Percentiles rank a stretch among this genome's conserved stretches.
phyloP scores from a whole-genome alignment of 2,797 vertebrate species.

The Smutsia temminckii region DNA sequence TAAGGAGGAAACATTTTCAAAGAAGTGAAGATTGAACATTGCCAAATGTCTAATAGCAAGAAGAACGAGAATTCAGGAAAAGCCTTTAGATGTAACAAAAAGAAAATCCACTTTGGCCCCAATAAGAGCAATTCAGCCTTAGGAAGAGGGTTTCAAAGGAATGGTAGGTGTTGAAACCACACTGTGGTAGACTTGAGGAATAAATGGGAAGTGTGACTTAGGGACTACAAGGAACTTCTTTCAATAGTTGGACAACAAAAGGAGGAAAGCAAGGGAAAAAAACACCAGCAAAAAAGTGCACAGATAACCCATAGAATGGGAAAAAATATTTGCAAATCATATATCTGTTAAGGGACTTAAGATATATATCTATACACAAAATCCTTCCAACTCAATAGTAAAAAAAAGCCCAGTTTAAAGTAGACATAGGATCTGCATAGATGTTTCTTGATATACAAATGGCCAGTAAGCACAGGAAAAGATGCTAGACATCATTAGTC shows the following conservation, averaged over 20 bases:
- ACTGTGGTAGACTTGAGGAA: neutral
- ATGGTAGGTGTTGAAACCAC: neutral
- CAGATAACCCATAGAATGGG: neutral
- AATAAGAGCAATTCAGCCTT: neutral
- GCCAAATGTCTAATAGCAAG: neutral
- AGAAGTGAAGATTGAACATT: neutral
- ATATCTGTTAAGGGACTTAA: neutral
- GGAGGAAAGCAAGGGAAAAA: neutral
- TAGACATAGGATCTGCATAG: neutral
- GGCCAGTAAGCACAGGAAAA: neutral
- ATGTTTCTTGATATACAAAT: neutral
- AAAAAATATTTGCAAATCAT: neutral
- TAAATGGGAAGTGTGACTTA: neutral
- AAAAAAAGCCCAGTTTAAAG: neutral
- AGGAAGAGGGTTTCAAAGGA: neutral
- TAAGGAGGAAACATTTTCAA: neutral
- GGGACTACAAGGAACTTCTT: neutral
- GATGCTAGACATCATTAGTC: neutral
- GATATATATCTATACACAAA: neutral
- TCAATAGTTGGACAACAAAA: neutral
- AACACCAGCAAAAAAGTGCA: neutral
- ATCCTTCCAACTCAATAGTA: neutral
- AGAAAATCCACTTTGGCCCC: neutral
- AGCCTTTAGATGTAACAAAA: neutral
- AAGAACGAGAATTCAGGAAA: neutral